These are phyloP conservation scores for Spialia ferax DNA, from an alignment of 2,888 invertebrate genomes.

Conservation along the genomic window DNA sequence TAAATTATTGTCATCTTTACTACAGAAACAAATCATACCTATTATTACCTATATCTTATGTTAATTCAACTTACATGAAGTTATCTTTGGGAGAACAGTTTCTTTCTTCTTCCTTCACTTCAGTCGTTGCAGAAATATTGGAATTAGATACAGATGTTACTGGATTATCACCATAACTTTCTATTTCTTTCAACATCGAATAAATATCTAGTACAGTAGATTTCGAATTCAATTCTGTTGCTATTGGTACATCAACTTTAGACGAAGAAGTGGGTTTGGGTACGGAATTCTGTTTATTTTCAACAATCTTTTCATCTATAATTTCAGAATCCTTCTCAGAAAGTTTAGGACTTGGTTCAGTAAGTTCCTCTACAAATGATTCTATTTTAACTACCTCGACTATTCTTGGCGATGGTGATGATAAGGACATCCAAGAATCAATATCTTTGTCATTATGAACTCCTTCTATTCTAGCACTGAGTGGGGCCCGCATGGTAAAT, in stretches of 20 bases:
- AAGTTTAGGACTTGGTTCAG: conserved; percentile 42
- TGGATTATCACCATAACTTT: conserved; percentile 77
- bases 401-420: conserved; percentile 71
- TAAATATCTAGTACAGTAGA: conserved; percentile 82
- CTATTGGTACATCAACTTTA: conserved; percentile 43
- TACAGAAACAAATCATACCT: background rate
- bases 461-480: conserved; percentile 75
- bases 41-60: background rate
- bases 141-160: conserved; percentile 58
- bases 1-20: background rate
- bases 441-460: conserved; percentile 80
- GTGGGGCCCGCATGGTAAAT: conserved; percentile 60
- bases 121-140: conserved; percentile 51
- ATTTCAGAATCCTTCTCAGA: conserved; percentile 45
- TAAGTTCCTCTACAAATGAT: conserved; percentile 43
- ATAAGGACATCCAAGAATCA: conserved; percentile 82
- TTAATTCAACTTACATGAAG: conserved; percentile 69
- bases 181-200: conserved; percentile 83
- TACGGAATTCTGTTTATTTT: conserved; percentile 12
- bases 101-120: conserved; percentile 60
- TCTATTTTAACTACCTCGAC: conserved; percentile 57
- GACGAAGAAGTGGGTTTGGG: conserved; percentile 17
- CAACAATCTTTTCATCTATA: conserved; percentile 12
- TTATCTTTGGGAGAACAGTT: conserved; percentile 70
- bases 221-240: conserved; percentile 64